These are phyloP conservation scores for Ptycholaimellus sp. DNA, from an alignment of 2,888 invertebrate genomes.

Conservation along the genomic window DNA sequence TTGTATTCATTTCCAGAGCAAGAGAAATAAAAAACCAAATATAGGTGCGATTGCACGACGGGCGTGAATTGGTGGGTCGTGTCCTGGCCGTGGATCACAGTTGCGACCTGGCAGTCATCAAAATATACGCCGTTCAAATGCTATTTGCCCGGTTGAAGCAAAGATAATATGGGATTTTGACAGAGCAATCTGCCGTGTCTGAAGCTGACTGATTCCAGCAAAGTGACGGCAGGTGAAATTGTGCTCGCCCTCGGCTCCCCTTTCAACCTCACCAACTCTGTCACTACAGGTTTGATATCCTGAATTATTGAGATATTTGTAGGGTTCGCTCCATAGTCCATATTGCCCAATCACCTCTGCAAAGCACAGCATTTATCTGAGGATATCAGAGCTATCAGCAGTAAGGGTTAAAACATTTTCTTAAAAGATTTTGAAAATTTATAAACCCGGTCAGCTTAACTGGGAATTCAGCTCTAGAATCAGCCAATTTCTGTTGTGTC, in stretches of 20 bases:
- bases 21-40: background rate
- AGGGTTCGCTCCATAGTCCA: too few relatives aligned
- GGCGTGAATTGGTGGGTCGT: constrained; percentile 2
- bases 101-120: constrained; percentile 4
- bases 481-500: too few relatives aligned
- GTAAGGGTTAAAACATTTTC: too few relatives aligned
- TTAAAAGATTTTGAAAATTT: too few relatives aligned
- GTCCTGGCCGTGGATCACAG: constrained; percentile 1
- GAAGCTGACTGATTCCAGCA: background rate
- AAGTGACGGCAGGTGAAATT: background rate
- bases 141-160: background rate
- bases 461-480: too few relatives aligned
- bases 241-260: constrained; percentile 5
- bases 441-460: too few relatives aligned
- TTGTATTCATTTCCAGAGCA: too few relatives aligned
- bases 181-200: background rate
- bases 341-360: too few relatives aligned
- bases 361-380: too few relatives aligned
- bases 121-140: constrained; percentile 1
- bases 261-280: constrained; percentile 4
- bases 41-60: background rate
- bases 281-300: too few relatives aligned
- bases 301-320: too few relatives aligned
- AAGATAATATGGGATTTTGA: background rate
- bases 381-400: too few relatives aligned